These are phyloP conservation scores for Anastrepha obliqua DNA, from an alignment of 1,140 invertebrate species.

Conservation along the genomic window DNA sequence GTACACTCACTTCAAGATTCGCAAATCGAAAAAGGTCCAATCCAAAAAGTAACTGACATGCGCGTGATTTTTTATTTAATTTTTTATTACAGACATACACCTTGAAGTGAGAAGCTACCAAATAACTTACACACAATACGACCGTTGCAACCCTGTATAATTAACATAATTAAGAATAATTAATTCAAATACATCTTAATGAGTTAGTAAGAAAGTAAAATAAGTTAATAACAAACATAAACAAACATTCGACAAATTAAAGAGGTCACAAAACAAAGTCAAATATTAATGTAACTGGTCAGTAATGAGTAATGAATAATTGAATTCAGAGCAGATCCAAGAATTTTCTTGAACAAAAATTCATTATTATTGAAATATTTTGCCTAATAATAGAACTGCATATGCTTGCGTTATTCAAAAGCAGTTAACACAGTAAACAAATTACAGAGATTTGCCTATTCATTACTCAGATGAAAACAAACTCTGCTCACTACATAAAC, in stretches of 20 bases:
- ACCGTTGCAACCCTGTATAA: constrained; percentile 47
- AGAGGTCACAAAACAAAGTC: not conserved
- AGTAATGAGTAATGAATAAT: constrained; percentile 3
- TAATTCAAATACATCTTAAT: constrained; percentile 1
- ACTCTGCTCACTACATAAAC: constrained; percentile 45
- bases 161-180: constrained; percentile 31
- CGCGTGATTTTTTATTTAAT: not conserved
- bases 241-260: not conserved
- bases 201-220: constrained; percentile 32
- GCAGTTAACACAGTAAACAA: not conserved
- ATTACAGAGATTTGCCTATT: not conserved
- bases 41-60: constrained; percentile 20
- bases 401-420: not conserved
- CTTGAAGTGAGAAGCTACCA: constrained; percentile 40
- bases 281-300: not conserved
- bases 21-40: not conserved
- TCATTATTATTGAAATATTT: no score
- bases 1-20: constrained; percentile 20
- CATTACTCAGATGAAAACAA: constrained; percentile 53
- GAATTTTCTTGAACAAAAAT: not conserved
- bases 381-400: no score
- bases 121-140: constrained; percentile 15
- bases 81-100: not conserved
- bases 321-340: not conserved
- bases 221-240: not conserved